These are phyloP conservation scores for Seladonia tumulorum DNA, from an alignment of 2,888 invertebrate genomes.

Conservation along the genomic window DNA sequence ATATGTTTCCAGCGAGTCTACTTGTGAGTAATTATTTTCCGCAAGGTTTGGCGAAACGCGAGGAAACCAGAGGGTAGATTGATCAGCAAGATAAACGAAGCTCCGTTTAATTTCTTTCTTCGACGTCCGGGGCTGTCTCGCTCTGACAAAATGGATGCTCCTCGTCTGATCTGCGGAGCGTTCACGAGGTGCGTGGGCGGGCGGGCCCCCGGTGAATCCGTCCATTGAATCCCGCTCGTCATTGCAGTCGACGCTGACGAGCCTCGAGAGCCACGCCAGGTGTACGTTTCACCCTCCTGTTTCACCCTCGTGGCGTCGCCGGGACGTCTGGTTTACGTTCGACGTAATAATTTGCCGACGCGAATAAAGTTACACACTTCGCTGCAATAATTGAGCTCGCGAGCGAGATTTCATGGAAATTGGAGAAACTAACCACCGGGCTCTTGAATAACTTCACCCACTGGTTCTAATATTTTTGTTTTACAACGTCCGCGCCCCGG, in stretches of 20 bases:
- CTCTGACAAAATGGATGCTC: not conserved
- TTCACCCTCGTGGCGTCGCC: not conserved
- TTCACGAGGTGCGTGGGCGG: not conserved
- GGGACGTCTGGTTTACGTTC: constrained; percentile 16
- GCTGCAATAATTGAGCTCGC: constrained; percentile 5
- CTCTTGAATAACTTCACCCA: not conserved
- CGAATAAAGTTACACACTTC: constrained; percentile 23
- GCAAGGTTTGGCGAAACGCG: not conserved
- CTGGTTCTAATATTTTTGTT: not conserved
- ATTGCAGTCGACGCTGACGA: constrained; percentile 43
- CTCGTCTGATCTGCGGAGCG: not conserved
- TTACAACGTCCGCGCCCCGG: not conserved
- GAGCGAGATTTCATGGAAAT: constrained; percentile 12
- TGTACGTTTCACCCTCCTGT: constrained; percentile 28
- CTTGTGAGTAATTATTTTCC: not conserved
- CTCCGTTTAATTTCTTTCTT: constrained; percentile 1
- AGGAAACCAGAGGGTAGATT: not conserved
- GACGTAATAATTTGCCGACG: constrained; percentile 11
- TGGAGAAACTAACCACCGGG: constrained; percentile 4
- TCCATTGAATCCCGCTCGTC: constrained; percentile 49
- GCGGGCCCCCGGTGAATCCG: constrained; percentile 8
- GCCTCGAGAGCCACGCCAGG: constrained; percentile 38
- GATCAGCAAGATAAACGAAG: not conserved
- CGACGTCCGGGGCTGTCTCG: not conserved
- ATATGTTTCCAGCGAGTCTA: not conserved